Evolutionary conservation across 1,140 invertebrate species (phyloP).

Genomic region (Gyrodactylus salaris): DNA sequence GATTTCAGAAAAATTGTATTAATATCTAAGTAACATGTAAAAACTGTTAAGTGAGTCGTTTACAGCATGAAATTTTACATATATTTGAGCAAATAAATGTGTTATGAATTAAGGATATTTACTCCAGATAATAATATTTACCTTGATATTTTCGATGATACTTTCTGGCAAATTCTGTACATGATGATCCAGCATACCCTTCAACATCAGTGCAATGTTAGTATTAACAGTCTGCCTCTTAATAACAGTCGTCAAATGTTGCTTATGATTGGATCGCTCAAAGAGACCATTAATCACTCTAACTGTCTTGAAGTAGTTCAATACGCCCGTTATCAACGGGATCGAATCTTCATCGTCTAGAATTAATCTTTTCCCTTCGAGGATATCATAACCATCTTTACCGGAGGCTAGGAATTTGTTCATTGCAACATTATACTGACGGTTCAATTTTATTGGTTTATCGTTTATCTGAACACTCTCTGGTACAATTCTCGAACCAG

Average conservation of each 20-base stretch:
- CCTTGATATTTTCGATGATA: too few species aligned
- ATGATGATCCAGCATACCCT: background rate
- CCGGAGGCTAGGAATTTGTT: background rate
- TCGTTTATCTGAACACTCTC: background rate
- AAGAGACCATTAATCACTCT: background rate
- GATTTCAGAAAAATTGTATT: too few species aligned
- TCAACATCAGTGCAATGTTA: background rate
- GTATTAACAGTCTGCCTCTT: background rate
- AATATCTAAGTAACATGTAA: too few species aligned
- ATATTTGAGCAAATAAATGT: too few species aligned
- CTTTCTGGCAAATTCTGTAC: background rate
- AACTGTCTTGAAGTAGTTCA: background rate
- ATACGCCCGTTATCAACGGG: background rate
- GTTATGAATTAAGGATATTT: too few species aligned
- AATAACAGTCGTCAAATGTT: background rate
- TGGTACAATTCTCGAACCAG: background rate
- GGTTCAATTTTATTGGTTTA: background rate
- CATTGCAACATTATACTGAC: background rate
- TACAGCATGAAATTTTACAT: too few species aligned
- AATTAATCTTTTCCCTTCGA: background rate
- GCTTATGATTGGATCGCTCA: background rate
- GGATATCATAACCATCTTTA: background rate
- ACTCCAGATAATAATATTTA: too few species aligned
- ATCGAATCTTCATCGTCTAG: background rate
- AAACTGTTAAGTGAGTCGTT: too few species aligned